Base-by-base conservation (phyloP, 1,140 invertebrate species). In the Pentalonia nigronervosa region DNA sequence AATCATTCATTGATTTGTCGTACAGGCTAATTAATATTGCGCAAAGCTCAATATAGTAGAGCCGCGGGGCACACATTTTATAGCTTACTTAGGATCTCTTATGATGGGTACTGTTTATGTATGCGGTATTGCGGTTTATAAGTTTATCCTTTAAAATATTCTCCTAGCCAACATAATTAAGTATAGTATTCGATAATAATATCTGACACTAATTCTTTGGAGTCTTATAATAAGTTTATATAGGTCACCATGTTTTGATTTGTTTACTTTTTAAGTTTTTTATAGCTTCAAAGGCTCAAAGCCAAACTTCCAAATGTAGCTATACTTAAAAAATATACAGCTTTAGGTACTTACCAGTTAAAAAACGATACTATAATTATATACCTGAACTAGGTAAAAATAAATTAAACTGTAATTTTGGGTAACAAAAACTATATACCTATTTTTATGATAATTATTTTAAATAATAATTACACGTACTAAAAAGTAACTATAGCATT, bases 321-420 rank as follows among this genome's bases (percentile, higher is more conserved):
- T n/a, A 67, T n/a, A 20, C n/a, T 76, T 76, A 76, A 76, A 76
- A 76, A n/a, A 76, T 76, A 14, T 76, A n/a, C n/a, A n/a, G 2
- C 14, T 67, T 67, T 17, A 67, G 30, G 50, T 53, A 76, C n/a
- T 14, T 53, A 76, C n/a, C 30, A 76, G 30, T 76, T 76, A n/a
- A 67, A 76, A 67, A n/a, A 4, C n/a, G 60, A 76, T 76, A 76
- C 30, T 14, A 76, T 76, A 76, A 76, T 76, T 76, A 76, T 34
- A n/a, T n/a, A 76, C 60, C 60, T 34, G 6, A 76, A 76, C 30
- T 7, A 76, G n/a, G 60, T 76, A 76, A 76, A n/a, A 76, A 76
- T 76, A 76, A n/a, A 76, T 76, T 67, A 76, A 76, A 76, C n/a
- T 11, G 60, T 76, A n/a, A 76, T 76, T 76, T 76, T 76, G n/a